phyloP scores from a whole-genome alignment of 1,140 invertebrate species.

The Neodiprion virginianus region DNA sequence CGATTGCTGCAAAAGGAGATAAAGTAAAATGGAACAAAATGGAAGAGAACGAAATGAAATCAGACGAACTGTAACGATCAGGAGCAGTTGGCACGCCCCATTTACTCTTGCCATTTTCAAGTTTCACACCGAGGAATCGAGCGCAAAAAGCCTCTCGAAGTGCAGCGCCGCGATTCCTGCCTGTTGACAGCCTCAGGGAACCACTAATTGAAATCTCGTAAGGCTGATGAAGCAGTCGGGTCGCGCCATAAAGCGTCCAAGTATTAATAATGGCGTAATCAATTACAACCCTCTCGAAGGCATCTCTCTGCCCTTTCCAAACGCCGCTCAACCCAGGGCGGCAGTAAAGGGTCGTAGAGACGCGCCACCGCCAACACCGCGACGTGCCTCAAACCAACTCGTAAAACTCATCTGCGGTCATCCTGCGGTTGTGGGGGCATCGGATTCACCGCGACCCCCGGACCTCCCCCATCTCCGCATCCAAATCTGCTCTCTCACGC shows the following conservation, averaged over 20 bases:
- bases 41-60: background rate
- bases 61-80: background rate
- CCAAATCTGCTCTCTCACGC: constrained; percentile 2
- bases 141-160: background rate
- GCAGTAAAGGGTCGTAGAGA: constrained; percentile 46
- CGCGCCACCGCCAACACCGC: constrained; percentile 34
- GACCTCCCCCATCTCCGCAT: constrained; percentile 4
- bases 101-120: too few relatives aligned
- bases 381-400: constrained; percentile 48
- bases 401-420: constrained; percentile 59
- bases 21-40: background rate
- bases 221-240: constrained; percentile 21
- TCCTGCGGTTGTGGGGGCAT: constrained; percentile 26
- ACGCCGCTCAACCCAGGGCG: constrained; percentile 24
- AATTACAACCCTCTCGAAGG: constrained; percentile 42
- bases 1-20: too few relatives aligned
- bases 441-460: constrained; percentile 19
- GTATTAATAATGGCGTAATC: constrained; percentile 52
- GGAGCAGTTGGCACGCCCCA: too few relatives aligned
- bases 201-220: constrained; percentile 20
- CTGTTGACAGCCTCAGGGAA: background rate
- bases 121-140: too few relatives aligned
- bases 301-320: constrained; percentile 35
- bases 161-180: background rate
- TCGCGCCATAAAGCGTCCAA: constrained; percentile 39